Evolutionary conservation across 2,888 invertebrate genomes (phyloP), one percentile per base, ranked within the genome.

Genomic region (Scrobipalpa atriplicella): DNA sequence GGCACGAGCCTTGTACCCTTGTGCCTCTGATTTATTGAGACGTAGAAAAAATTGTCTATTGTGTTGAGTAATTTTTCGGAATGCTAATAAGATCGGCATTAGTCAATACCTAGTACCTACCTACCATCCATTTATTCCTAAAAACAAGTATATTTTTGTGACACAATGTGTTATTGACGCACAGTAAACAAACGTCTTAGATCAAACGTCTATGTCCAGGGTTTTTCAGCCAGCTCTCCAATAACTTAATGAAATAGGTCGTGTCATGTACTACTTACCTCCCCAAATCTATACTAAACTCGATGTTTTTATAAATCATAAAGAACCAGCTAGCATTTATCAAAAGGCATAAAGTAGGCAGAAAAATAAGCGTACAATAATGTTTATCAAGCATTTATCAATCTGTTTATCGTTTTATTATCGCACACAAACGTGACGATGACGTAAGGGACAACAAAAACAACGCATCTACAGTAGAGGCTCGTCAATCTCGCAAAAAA

Each of bases 401-500:
- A 52, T 52, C 1, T 52, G 18, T 19, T 52, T 52, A 52, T 52
- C 19, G 52, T 16, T 47, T 29, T 29, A 29, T 47, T 47, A 47
- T 47, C 47, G n/a, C n/a, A 3, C n/a, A 47, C 16, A 16, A 6
- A 47, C 52, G 21, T 21, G 52, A 52, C 52, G 18, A 52, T 52
- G 52, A 52, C 52, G 52, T 21, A 52, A 52, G 21, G 10, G 16
- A 18, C 16, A 47, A 47, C 3, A 47, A 47, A 47, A 47, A 47
- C 47, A 47, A 47, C 47, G 16, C 6, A 47, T 6, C 11, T 43
- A 43, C 2, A 1, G 13, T 47, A 47, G 47, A 47, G 47, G 47
- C 47, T 47, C 47, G 47, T 16, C 47, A n/a, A 47, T 10, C 47
- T 47, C 16, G n/a, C n/a, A 47, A 47, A 47, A 47, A 47, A 47